Base-by-base conservation (phyloP, 2,797 vertebrate species). In the Melanotaenia parkinsoni region DNA sequence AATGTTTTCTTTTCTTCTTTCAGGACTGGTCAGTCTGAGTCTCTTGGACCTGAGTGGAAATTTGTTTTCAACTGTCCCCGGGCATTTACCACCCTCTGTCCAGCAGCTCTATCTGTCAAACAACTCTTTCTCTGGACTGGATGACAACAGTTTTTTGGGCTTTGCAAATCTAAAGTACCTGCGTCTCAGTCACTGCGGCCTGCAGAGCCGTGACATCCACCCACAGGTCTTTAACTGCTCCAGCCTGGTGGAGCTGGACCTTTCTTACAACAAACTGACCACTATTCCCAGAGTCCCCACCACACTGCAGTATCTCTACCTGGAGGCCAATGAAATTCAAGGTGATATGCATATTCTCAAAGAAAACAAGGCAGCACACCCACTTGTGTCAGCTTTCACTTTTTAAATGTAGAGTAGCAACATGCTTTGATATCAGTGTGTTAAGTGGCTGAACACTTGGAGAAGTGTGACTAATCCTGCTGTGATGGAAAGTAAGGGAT, bases 101-200 rank as follows among this genome's bases (percentile, higher is more conserved):
- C 89, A 94, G 86, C 95, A 95, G 89, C 93, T 95, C 30, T 95
- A 95, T 67, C 80, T 95, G 69, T 94, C 93, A 70, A 91, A 93
- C 61, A 95, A 95, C 76, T 72, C 82, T 51, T 65, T 95, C 22
- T 72, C 82, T 8, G 83, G 43, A 4, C 74, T 95, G 72, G 73
- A 81, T 3, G 67, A 86, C 22, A 73, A 89, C 78, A 91, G 86
- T 63, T 92, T 95, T 61, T n/a, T 30, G 26, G 85, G 86, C 12
- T 88, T 93, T 43, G 47, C 65, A 1, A 63, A 81, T 38, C 93
- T 95, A 0, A 86, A 85, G 58, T 93, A 91, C 70, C 91, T 95
- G 4, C 92, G 93, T 26, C 84, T 96, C 14, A 89, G 91, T 72
- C 88, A 74, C 77, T 95, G 94, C 56, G 70, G 71, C 50, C 75